Base-by-base conservation (phyloP, 2,113 vertebrate species). In the Hemiprocne comata region DNA sequence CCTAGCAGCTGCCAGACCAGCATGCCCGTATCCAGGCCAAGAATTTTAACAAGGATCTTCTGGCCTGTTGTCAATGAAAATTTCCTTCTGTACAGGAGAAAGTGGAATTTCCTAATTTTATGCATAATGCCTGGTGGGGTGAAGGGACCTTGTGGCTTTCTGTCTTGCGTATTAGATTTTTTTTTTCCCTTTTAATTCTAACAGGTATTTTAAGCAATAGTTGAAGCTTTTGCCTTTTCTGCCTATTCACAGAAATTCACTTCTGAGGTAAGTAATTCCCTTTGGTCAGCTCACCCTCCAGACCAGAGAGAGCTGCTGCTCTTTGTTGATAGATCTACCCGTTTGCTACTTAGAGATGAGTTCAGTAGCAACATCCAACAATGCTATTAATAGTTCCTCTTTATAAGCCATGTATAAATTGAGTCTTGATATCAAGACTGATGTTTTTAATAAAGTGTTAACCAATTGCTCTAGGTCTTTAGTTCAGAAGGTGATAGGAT, bases 51-150 rank as follows among this genome's bases (percentile, higher is more conserved):
- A 65, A 82, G 88, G 72, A 95, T 91, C 65, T 94, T 70, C 87
- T 97, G 96, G 86, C 92, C 95, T 78, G 33, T 36, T 90, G 93
- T 91, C 84, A 95, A 87, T 87, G 89, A 92, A 90, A 91, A 93
- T 87, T 86, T 91, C 28, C 81, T 82, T 46, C 92, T 54, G 17
- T 88, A 44, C 80, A 91, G 81, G 75, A 94, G 85, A 84, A 94
- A 61, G 21, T 81, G 65, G 76, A 95, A 92, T 90, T 94, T 96
- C 89, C 77, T 91, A 53, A 86, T 77, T 82, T 64, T 66, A 33
- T 72, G 67, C 60, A 61, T 54, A 55, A 93, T 71, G 24, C 70
- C 48, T 24, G 17, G 16, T 18, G 65, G 67, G 64, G 79, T 28
- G 58, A 66, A 83, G 67, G 42, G 78, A 74, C 69, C 38, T 42